These are phyloP conservation scores for Dolichopus griseipennis DNA, from an alignment of 2,888 invertebrate species.

Conservation along the genomic window DNA sequence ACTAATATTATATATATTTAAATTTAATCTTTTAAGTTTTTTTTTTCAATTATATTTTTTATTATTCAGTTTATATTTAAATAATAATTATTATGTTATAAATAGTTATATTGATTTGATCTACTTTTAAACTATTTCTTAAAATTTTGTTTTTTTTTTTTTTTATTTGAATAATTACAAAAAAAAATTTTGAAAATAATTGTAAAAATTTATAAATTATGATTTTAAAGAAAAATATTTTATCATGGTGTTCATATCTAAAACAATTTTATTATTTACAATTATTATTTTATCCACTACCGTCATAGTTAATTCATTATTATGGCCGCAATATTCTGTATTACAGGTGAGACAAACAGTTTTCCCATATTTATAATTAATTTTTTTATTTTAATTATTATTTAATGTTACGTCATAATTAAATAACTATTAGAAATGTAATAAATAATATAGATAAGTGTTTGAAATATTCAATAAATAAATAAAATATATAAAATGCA, in stretches of 20 bases:
- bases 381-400: too few relatives aligned
- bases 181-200: background rate
- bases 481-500: conserved; percentile 18
- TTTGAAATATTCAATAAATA: background rate
- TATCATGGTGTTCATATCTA: background rate
- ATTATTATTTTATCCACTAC: background rate
- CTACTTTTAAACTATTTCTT: too few relatives aligned
- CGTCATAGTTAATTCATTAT: background rate
- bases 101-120: background rate
- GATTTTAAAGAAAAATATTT: background rate
- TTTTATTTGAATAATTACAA: background rate
- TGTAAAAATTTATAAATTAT: background rate
- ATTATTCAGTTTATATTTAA: background rate
- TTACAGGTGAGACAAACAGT: background rate
- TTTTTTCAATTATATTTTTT: too few relatives aligned
- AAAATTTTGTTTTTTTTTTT: too few relatives aligned
- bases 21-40: too few relatives aligned
- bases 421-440: too few relatives aligned
- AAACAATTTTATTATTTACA: background rate
- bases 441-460: too few relatives aligned
- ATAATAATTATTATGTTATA: background rate
- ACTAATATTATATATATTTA: background rate
- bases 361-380: too few relatives aligned
- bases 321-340: background rate
- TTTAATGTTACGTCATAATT: too few relatives aligned